Base-by-base conservation (phyloP, 2,888 invertebrate species). In the Cephalotes varians region DNA sequence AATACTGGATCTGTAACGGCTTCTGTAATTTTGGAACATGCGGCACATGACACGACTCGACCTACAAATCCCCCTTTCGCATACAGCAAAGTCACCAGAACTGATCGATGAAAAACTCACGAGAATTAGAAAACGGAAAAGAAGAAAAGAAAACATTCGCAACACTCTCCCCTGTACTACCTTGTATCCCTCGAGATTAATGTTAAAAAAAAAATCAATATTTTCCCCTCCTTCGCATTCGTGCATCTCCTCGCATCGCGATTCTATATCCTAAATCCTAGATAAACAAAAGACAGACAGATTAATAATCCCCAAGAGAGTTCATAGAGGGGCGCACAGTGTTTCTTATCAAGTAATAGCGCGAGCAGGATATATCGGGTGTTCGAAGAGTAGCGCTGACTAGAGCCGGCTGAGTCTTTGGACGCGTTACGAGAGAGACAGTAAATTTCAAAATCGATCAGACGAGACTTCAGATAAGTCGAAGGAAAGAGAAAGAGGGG, bases 301-400 rank as follows among this genome's bases (percentile, higher is more conserved):
- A 21, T 25, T 44, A 40, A 65, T 40, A 62, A 62, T 73, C 28
- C 65, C 37, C 21, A 54, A 71, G 34, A 81, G 74, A 73, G 83
- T 87, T 86, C 71, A 81, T 80, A 81, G 88, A 88, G 86, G 79
- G 77, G 88, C 88, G 81, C 86, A 81, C 87, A 81, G 84, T 86
- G 88, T 82, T 81, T 80, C 72, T 77, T 62, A 54, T 44, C 51
- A 37, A 47, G 60, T 49, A 77, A 62, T 74, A 84, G 67, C 51
- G 10, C 62, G 58, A 84, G 76, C 85, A 60, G 76, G 60, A 85
- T 71, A 71, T 77, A 82, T 60, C 40, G 47, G 64, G 60, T 67
- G 51, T 44, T 74, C 54, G 65, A 82, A 82, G 58, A 49, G 81
- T 80, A 65, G 47, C 65, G n/a, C 47, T 67, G 49, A 67, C 60